Evolutionary conservation across 2,797 vertebrate species (phyloP).

Genomic region (Pterois miles): DNA sequence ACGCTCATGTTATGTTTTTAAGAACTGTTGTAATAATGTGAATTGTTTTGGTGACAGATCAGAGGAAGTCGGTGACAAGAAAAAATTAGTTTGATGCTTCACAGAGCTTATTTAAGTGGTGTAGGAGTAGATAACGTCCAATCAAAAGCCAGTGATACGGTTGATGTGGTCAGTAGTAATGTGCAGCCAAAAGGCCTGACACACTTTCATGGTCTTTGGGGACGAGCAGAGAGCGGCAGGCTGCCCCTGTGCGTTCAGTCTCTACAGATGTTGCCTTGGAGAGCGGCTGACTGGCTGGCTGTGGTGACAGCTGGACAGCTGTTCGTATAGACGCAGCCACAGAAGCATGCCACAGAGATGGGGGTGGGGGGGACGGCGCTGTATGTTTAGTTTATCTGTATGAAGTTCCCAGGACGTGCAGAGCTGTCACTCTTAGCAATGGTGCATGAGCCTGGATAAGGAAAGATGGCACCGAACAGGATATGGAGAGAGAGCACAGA

Average conservation of each 20-base stretch:
- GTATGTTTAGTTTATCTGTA: conserved; percentile 77
- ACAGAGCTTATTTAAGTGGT: conserved; percentile 54
- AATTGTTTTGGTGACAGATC: conserved; percentile 30
- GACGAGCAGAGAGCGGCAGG: conserved; percentile 66
- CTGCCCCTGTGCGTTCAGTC: conserved; percentile 69
- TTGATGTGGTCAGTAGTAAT: conserved; percentile 75
- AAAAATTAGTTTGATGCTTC: conserved; percentile 29
- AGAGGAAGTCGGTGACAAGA: conserved; percentile 18
- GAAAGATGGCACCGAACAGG: conserved; percentile 64
- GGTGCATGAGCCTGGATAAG: conserved; percentile 73
- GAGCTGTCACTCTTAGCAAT: conserved; percentile 80
- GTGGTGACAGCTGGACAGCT: conserved; percentile 88
- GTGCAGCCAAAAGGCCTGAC: conserved; percentile 76
- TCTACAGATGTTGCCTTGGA: conserved; percentile 84
- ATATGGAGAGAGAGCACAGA: conserved; percentile 68
- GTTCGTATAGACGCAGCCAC: conserved; percentile 82
- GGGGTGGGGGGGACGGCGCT: conserved; percentile 32
- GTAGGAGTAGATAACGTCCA: conserved; percentile 64
- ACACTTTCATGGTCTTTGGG: conserved; percentile 76
- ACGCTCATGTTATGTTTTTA: conserved; percentile 40
- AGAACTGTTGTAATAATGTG: conserved; percentile 28
- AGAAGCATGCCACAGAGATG: conserved; percentile 75
- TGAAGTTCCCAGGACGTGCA: conserved; percentile 81
- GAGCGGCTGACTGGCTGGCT: conserved; percentile 81
- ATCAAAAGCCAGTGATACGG: conserved; percentile 63